Base-by-base conservation (phyloP, 2,888 invertebrate genomes). In the Xylota sylvarum region DNA sequence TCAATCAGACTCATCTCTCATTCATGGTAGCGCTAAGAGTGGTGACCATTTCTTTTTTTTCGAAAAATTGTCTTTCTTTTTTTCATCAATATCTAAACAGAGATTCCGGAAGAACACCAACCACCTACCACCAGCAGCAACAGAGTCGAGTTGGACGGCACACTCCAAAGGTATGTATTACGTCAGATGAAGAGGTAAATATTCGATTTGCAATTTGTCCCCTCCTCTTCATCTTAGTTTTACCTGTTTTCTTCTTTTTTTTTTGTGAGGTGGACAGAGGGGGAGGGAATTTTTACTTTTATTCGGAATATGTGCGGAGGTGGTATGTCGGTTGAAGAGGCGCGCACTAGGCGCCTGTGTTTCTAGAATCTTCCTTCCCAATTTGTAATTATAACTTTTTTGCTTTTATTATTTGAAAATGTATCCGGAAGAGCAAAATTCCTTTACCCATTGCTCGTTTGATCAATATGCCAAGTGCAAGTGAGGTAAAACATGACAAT, bases 121-220 rank as follows among this genome's bases (percentile, higher is more conserved):
- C 5, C 0, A 46, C 17, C 23, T 30, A 19, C 10, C 14, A 60
- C 6, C 32, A 32, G 14, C 43, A 74, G 62, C 73, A 74, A 64
- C 46, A 52, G 37, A 73, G 40, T 60, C 35, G 35, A 17, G 35
- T 12, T 7, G 17, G 27, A 69, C 37, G 37, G 19, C 50, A 19
- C 65, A 23, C 7, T 30, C 40, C 27, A 9, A 46, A 46, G 30
- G 23, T 30, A 77, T 67, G 23, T 30, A 77, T 67, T 77, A 77
- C 77, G 77, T 77, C 77, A 77, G 58, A 9, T 35, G 17, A 48
- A 70, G 37, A 50, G 46, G 67, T 67, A 77, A 65, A 77, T 67
- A 77, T 58, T 74, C 56, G 40, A 62, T 73, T 50, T 60, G 32
- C 50, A 62, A 73, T 50, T 32, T 52, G 17, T n/a, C 30, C 9